Conservation (phyloP, 2,888 invertebrate genomes). For the Philereme transversata region DNA sequence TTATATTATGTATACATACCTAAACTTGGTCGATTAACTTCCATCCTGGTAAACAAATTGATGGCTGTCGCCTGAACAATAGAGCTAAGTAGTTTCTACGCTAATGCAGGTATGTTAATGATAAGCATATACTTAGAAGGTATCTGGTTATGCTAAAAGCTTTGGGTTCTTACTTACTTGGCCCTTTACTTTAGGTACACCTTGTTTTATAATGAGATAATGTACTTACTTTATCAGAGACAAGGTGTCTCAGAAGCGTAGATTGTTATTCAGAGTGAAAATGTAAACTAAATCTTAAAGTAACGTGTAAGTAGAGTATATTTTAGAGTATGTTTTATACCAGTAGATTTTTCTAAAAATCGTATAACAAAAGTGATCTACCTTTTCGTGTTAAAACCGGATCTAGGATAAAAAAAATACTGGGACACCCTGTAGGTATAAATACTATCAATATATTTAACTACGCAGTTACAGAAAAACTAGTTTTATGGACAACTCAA, state of each 20-base stretch:
- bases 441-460: too few species aligned
- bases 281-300: too few species aligned
- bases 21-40: constrained; percentile 28
- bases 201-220: background rate
- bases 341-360: too few species aligned
- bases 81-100: constrained; percentile 24
- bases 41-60: constrained; percentile 39
- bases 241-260: too few species aligned
- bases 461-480: background rate
- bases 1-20: background rate
- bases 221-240: background rate
- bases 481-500: background rate
- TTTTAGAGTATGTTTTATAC: too few species aligned
- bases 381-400: too few species aligned
- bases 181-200: constrained; percentile 11
- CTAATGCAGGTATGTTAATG: constrained; percentile 30
- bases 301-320: too few species aligned
- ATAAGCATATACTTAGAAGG: constrained; percentile 27
- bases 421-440: too few species aligned
- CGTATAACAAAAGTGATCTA: too few species aligned
- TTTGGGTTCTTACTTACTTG: constrained; percentile 17
- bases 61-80: constrained; percentile 40
- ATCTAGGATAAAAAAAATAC: too few species aligned
- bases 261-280: too few species aligned
- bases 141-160: constrained; percentile 35